A percentile compares a stretch with the other conserved stretches of the same genome.
phyloP scores from a whole-genome alignment of 1,140 invertebrate species.

The Drosophila ficusphila region DNA sequence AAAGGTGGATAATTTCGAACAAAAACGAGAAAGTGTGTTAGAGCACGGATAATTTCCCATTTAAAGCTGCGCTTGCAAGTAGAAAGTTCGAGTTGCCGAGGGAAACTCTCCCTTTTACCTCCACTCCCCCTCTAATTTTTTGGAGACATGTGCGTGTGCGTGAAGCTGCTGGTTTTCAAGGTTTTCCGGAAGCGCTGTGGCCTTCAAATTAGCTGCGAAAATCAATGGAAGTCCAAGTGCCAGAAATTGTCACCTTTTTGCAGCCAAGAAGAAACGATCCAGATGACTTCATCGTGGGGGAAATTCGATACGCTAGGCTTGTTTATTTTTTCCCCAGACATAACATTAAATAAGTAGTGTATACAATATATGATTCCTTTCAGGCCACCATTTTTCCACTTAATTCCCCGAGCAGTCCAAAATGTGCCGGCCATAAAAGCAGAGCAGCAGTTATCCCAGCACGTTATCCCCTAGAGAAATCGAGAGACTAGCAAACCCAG shows the following conservation, averaged over 20 bases:
- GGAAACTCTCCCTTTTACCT: constrained; percentile 24
- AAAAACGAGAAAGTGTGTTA: constrained; percentile 4
- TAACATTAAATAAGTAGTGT: constrained; percentile 20
- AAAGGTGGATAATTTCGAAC: neutral
- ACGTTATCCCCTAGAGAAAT: neutral
- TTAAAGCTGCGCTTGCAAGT: constrained; percentile 13
- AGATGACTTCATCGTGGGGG: constrained; percentile 29
- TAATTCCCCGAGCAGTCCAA: constrained; percentile 4
- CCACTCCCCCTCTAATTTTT: neutral
- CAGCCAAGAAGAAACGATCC: neutral
- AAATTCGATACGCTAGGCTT: constrained; percentile 15
- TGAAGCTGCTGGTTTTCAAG: constrained; percentile 63
- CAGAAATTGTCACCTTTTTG: constrained; percentile 1
- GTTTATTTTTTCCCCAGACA: constrained; percentile 30
- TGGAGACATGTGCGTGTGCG: constrained; percentile 48
- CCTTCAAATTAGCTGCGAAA: constrained; percentile 38
- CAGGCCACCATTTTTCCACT: constrained; percentile 28
- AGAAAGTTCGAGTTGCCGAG: constrained; percentile 45
- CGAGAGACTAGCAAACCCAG: neutral
- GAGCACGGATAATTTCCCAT: neutral
- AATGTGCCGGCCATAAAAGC: constrained; percentile 40
- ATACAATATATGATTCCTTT: constrained; percentile 1
- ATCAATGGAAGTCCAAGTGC: constrained; percentile 35
- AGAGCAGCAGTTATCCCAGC: constrained; percentile 1
- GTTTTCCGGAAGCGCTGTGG: constrained; percentile 48